Base-by-base conservation (phyloP, 2,797 vertebrate genomes). In the Passerculus sandwichensis region DNA sequence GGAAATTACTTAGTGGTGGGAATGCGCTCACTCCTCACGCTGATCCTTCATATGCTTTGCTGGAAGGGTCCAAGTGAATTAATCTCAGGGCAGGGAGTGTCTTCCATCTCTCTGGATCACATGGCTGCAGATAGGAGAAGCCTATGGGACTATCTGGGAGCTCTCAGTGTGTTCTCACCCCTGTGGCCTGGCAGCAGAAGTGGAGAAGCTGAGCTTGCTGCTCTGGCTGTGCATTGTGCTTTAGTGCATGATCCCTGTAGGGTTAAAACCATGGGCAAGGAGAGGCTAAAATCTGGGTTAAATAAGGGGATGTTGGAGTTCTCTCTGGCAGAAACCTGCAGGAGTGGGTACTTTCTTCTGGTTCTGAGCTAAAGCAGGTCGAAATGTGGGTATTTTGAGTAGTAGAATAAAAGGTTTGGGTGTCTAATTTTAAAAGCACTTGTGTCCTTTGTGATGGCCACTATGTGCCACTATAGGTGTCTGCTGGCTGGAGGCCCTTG, bases 1-100 rank as follows among this genome's bases (percentile, higher is more conserved):
- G 80, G 56, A 86, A 91, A 90, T 93, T 66, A 88, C 36, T 70
- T 81, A 42, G 44, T 60, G 73, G 70, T 36, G 73, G 11, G 70
- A 75, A 59, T 6, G 73, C 0, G 1, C 32, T 88, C 40, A 1
- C 40, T 81, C 44, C 30, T 94, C 93, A 64, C 1, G 14, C 77
- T 95, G 90, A 57, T 76, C 0, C 0, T 27, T 90, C 76, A 25
- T 64, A 53, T 45, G 64, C 54, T 88, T 54, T 25, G 26, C 74
- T 62, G 32, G 66, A 51, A 91, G 64, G 66, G 44, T 88, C 69
- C 71, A 48, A 64, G 32, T 1, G 4, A 34, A 50, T 67, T 78
- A n/a, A 69, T 57, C 42, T 75, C 8, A 1, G 76, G 74, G 60
- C 48, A 61, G 21, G 45, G 57, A 88, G 15, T 16, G 56, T 47